phyloP scores from a whole-genome alignment of 1,140 invertebrate genomes.

The Neodiprion lecontei region DNA sequence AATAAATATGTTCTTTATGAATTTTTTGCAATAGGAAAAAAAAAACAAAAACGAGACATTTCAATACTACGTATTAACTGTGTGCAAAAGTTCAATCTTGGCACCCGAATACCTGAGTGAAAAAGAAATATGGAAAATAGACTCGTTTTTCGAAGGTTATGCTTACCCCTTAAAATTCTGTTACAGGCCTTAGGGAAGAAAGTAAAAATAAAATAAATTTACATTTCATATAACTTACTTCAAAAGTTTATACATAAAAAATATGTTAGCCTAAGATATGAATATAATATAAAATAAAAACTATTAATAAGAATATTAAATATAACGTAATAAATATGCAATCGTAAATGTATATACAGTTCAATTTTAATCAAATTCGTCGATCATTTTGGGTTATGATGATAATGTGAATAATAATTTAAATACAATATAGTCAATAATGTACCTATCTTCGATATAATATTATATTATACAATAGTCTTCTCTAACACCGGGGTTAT shows the following conservation, averaged over 20 bases:
- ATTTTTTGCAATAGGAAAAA: no score
- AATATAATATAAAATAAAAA: constrained; percentile 24
- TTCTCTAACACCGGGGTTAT: constrained; percentile 56
- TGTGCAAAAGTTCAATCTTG: no score
- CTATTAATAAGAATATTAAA: constrained; percentile 18
- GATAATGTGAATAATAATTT: constrained; percentile 45
- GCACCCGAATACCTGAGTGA: neutral
- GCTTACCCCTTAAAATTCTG: no score
- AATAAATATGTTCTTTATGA: no score
- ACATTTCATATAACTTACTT: neutral
- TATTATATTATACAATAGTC: constrained; percentile 45
- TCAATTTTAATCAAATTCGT: constrained; percentile 19
- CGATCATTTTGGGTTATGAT: constrained; percentile 27
- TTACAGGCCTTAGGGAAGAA: neutral
- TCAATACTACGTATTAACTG: no score
- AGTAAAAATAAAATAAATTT: neutral
- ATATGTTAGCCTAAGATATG: neutral
- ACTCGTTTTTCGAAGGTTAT: no score
- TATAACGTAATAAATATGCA: constrained; percentile 25
- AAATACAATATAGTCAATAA: constrained; percentile 42
- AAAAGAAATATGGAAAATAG: neutral
- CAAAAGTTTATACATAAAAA: constrained; percentile 6
- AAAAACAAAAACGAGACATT: no score
- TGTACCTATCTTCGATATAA: constrained; percentile 23
- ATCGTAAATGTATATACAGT: constrained; percentile 35